phyloP scores from a whole-genome alignment of 2,888 invertebrate species.

The Bellardia pandia region DNA sequence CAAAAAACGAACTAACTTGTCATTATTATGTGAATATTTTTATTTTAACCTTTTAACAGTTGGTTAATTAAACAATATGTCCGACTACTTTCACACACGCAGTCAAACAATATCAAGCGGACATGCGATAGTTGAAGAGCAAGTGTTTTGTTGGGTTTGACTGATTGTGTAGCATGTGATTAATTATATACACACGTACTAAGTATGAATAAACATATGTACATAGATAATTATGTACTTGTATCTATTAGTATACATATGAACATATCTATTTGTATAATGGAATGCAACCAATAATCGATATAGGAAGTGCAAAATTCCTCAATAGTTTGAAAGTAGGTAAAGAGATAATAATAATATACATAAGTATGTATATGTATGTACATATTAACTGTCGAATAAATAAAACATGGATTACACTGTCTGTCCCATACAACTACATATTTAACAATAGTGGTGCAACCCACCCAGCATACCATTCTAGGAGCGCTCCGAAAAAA shows the following conservation, averaged over 20 bases:
- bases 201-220: neutral
- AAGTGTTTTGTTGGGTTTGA: slow-evolving; percentile 47
- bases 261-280: neutral
- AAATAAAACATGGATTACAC: neutral
- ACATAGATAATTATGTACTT: neutral
- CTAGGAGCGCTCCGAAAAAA: no score
- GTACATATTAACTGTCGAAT: neutral
- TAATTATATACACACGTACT: slow-evolving; percentile 13
- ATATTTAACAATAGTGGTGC: neutral
- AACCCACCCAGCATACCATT: no score
- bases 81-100: slow-evolving; percentile 34
- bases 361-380: no score
- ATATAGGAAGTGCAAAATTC: slow-evolving; percentile 64
- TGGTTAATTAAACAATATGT: neutral
- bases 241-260: neutral
- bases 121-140: slow-evolving; percentile 43
- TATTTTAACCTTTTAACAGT: neutral
- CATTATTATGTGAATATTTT: slow-evolving; percentile 39
- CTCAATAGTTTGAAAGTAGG: slow-evolving; percentile 31
- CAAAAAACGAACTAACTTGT: neutral
- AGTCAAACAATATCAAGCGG: neutral
- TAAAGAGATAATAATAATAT: neutral
- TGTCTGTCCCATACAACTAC: neutral
- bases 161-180: slow-evolving; percentile 34
- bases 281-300: slow-evolving; percentile 47